Evolutionary conservation across 2,797 vertebrate genomes (phyloP).

Genomic region (Selene dorsalis): DNA sequence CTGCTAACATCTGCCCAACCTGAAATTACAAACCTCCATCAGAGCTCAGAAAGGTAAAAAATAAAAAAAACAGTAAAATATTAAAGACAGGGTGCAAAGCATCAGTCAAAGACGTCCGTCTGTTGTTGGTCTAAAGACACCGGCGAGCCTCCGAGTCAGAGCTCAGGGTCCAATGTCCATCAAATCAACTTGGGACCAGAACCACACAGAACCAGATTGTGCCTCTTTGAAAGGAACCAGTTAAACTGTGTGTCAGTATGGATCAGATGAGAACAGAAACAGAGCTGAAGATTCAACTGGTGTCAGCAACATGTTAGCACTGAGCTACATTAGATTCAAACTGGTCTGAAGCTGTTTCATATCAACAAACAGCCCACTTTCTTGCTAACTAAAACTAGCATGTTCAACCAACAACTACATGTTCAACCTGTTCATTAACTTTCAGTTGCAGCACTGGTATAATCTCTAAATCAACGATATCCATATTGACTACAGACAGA

Average conservation of each 20-base stretch:
- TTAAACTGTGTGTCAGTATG: background rate
- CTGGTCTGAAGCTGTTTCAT: background rate
- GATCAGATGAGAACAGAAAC: constrained; percentile 41
- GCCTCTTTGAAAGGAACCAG: background rate
- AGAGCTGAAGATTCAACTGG: background rate
- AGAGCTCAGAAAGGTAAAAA: background rate
- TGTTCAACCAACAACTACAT: background rate
- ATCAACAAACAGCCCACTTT: background rate
- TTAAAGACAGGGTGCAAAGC: background rate
- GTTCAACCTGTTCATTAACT: background rate
- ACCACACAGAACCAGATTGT: background rate
- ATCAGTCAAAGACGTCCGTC: background rate
- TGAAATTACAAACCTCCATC: background rate
- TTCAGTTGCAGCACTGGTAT: background rate
- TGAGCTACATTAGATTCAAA: background rate
- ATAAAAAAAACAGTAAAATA: constrained; percentile 8
- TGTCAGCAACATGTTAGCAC: background rate
- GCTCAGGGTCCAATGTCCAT: background rate
- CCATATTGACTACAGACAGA: background rate
- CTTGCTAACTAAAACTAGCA: background rate
- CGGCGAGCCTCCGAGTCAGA: background rate
- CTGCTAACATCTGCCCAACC: background rate
- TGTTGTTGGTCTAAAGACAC: background rate
- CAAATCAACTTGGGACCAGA: background rate
- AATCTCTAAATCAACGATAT: background rate